Conservation (phyloP, 37 sponge, comb jelly and placozoan genomes). For the Spongilla lacustris region DNA sequence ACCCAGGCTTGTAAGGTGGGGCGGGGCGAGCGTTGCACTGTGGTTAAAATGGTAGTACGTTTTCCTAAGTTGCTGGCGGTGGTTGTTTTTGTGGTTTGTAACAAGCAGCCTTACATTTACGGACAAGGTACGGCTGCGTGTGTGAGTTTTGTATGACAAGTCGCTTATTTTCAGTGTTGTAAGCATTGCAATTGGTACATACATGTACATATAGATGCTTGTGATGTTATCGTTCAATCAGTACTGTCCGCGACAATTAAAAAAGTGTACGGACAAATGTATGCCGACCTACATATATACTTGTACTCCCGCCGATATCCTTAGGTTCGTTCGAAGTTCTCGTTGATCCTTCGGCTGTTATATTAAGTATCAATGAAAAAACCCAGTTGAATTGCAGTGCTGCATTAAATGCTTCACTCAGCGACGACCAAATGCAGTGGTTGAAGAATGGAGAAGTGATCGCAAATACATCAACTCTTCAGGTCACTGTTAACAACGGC, state of each 20-base stretch:
- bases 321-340: background rate
- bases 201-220: too few species aligned
- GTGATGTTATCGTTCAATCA: too few species aligned
- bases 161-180: too few species aligned
- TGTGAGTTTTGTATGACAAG: background rate
- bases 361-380: background rate
- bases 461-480: background rate
- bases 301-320: too few species aligned
- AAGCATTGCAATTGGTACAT: too few species aligned
- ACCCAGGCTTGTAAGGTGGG: background rate
- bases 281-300: too few species aligned
- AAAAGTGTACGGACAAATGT: too few species aligned
- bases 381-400: background rate
- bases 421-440: background rate
- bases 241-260: too few species aligned
- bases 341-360: background rate
- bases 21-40: background rate
- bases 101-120: background rate
- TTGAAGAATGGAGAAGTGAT: background rate
- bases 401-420: background rate
- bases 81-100: background rate
- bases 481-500: slow-evolving; percentile 9
- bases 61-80: background rate
- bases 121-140: background rate
- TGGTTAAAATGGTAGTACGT: background rate